These are phyloP conservation scores for Magallana gigas DNA, from an alignment of 1,140 invertebrate genomes.

Conservation along the genomic window DNA sequence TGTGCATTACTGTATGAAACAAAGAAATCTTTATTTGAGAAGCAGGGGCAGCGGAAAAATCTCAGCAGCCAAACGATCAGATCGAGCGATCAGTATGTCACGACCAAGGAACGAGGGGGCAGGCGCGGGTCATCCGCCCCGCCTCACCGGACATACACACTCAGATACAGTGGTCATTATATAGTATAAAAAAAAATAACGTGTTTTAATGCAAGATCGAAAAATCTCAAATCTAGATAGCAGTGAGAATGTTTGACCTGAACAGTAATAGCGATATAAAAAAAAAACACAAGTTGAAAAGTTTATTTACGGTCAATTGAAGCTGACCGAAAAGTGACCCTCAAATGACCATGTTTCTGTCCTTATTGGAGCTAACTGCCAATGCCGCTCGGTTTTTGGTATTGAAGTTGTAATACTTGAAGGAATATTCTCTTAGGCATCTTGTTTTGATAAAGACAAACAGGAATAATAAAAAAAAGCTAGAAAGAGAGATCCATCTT, in stretches of 20 bases:
- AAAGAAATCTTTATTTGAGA: conserved; percentile 42
- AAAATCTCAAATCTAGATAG: conserved; percentile 3
- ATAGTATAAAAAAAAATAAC: conserved; percentile 33
- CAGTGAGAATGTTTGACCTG: conserved; percentile 17
- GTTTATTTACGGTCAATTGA: conserved; percentile 59
- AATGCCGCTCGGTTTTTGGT: neutral
- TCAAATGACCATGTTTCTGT: conserved; percentile 54
- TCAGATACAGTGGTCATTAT: conserved; percentile 46
- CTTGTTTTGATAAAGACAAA: conserved; percentile 24
- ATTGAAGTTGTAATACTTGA: conserved; percentile 7
- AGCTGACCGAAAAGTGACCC: conserved; percentile 56
- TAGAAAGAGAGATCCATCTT: neutral
- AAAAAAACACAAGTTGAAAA: conserved; percentile 57
- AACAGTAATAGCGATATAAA: neutral
- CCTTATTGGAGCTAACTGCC: conserved; percentile 42
- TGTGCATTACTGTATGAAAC: conserved; percentile 37
- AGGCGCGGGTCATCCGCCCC: conserved; percentile 49
- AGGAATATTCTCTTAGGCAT: conserved; percentile 1
- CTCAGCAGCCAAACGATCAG: conserved; percentile 21
- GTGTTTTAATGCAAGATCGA: conserved; percentile 51
- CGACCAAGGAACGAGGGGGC: conserved; percentile 46
- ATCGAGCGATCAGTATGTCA: conserved; percentile 52
- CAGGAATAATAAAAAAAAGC: neutral
- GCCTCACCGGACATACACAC: conserved; percentile 45
- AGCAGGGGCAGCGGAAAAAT: neutral